A percentile compares a stretch with the other conserved stretches of the same genome.
phyloP scores from a whole-genome alignment of 2,888 invertebrate species.

The Agrochola lota region DNA sequence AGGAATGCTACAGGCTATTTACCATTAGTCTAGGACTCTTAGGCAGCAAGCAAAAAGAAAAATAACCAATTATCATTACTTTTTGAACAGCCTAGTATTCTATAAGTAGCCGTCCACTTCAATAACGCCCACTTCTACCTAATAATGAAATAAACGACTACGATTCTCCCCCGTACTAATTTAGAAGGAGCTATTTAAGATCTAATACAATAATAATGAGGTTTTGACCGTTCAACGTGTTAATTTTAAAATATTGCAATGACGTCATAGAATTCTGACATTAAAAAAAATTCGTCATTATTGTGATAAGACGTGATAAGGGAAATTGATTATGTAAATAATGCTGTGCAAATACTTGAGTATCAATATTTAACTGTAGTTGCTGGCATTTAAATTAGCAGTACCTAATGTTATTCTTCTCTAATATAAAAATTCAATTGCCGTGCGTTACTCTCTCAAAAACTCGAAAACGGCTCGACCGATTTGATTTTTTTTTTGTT shows the following conservation, averaged over 20 bases:
- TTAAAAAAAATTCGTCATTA: constrained; percentile 6
- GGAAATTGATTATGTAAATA: not conserved
- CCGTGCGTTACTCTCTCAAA: too few relatives aligned
- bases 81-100: too few relatives aligned
- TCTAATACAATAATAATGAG: constrained; percentile 8
- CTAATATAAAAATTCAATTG: too few relatives aligned
- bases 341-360: not conserved
- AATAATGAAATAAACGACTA: constrained; percentile 11
- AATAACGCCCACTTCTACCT: not conserved
- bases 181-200: not conserved
- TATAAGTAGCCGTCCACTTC: constrained; percentile 11
- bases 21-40: too few relatives aligned
- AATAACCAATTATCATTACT: too few relatives aligned
- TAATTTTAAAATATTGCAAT: constrained; percentile 14
- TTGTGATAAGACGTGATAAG: not conserved
- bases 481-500: too few relatives aligned
- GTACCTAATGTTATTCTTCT: not conserved
- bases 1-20: too few relatives aligned
- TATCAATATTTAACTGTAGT: not conserved
- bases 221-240: constrained; percentile 15
- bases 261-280: not conserved
- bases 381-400: not conserved
- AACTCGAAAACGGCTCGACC: too few relatives aligned
- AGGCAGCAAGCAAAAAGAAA: too few relatives aligned
- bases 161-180: not conserved